These are phyloP conservation scores for Centroberyx gerrardi DNA, from an alignment of 2,797 vertebrate species.

Conservation along the genomic window DNA sequence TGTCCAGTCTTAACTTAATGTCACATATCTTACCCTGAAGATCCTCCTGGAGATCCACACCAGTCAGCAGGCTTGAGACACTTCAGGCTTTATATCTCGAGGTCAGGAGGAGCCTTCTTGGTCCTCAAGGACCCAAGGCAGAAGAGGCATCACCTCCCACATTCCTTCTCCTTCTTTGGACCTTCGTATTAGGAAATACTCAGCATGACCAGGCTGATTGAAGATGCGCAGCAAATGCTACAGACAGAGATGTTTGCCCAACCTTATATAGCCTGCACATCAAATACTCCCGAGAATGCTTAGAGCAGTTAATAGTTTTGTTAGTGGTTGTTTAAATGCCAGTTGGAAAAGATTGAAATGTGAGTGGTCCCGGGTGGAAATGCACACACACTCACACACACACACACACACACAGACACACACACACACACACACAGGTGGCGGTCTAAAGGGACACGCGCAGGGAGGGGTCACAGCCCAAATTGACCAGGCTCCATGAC, in stretches of 20 bases:
- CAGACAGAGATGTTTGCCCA: slow-evolving; percentile 21
- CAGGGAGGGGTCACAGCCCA: slow-evolving; percentile 10
- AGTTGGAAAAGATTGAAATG: slow-evolving; percentile 51
- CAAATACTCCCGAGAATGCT: slow-evolving; percentile 57
- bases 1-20: not conserved
- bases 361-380: slow-evolving; percentile 50
- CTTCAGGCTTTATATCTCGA: slow-evolving; percentile 65
- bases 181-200: slow-evolving; percentile 22
- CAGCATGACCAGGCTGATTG: slow-evolving; percentile 39
- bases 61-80: slow-evolving; percentile 31
- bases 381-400: slow-evolving; percentile 25
- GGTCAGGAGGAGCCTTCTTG: slow-evolving; percentile 31
- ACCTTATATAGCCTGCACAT: slow-evolving; percentile 71
- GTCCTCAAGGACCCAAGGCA: slow-evolving; percentile 42
- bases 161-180: slow-evolving; percentile 70
- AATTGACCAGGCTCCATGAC: slow-evolving; percentile 8
- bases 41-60: slow-evolving; percentile 28
- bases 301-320: slow-evolving; percentile 45
- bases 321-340: slow-evolving; percentile 30
- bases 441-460: slow-evolving; percentile 11
- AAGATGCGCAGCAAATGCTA: slow-evolving; percentile 59
- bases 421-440: slow-evolving; percentile 28
- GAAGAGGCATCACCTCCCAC: slow-evolving; percentile 14
- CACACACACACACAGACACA: too few relatives aligned
- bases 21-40: slow-evolving; percentile 46